These are phyloP conservation scores for Cheilosia variabilis DNA, from an alignment of 2,888 invertebrate genomes.

Conservation along the genomic window DNA sequence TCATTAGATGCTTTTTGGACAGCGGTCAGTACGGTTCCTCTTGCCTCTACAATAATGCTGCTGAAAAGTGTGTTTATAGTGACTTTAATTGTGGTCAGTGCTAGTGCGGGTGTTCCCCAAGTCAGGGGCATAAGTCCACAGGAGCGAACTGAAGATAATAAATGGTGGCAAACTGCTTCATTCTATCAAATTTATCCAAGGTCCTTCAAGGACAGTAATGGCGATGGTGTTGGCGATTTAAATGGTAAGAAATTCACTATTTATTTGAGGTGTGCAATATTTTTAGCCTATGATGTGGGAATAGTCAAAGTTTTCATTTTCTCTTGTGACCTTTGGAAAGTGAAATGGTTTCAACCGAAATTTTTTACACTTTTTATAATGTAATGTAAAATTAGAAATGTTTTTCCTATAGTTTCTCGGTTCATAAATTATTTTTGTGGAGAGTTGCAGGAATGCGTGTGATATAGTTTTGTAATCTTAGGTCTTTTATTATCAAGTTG, in stretches of 20 bases:
- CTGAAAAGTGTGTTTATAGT: background rate
- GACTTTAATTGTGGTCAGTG: background rate
- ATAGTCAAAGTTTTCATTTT: no score
- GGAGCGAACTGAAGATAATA: constrained; percentile 46
- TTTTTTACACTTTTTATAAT: no score
- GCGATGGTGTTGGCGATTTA: constrained; percentile 94
- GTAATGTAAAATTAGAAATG: no score
- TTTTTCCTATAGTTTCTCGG: no score
- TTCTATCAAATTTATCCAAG: constrained; percentile 95
- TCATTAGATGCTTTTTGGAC: background rate
- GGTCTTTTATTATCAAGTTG: no score
- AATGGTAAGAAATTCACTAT: constrained; percentile 85
- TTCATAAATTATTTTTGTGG: no score
- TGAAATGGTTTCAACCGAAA: no score
- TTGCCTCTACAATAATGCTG: background rate
- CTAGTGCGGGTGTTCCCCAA: constrained; percentile 76
- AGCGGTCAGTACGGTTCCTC: background rate
- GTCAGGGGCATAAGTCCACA: constrained; percentile 60
- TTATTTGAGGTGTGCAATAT: background rate
- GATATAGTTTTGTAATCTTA: no score
- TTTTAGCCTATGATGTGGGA: no score
- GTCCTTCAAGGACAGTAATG: constrained; percentile 93
- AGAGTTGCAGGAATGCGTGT: no score
- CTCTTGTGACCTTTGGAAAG: no score
- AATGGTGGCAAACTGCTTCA: constrained; percentile 92